phyloP scores from a whole-genome alignment of 2,113 vertebrate genomes.

The Chlorocebus sabaeus region DNA sequence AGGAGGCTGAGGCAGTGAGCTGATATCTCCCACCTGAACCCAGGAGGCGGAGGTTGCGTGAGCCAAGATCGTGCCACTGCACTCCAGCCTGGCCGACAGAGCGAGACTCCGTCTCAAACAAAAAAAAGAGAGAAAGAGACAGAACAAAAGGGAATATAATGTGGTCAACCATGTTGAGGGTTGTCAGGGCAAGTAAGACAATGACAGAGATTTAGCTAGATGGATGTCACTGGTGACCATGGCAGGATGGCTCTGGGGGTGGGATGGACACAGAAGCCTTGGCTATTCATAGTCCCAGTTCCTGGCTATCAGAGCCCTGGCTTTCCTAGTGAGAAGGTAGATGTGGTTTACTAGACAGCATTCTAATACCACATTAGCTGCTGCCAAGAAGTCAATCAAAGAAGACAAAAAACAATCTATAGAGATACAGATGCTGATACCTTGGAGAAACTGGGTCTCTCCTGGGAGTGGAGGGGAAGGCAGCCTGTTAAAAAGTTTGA shows the following conservation, averaged over 20 bases:
- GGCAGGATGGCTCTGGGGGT: not conserved
- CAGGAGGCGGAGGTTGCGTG: too few species aligned
- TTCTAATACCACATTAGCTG: not conserved
- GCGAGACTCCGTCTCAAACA: too few species aligned
- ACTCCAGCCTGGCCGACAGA: too few species aligned
- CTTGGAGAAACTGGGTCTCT: not conserved
- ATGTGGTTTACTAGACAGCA: not conserved
- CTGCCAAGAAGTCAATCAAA: not conserved
- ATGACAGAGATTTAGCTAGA: not conserved
- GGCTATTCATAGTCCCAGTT: not conserved
- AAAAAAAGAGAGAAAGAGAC: too few species aligned
- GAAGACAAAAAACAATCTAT: not conserved
- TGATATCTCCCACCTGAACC: too few species aligned
- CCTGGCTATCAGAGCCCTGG: not conserved
- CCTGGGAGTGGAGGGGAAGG: not conserved
- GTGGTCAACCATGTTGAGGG: not conserved
- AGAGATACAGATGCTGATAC: not conserved
- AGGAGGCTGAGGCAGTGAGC: too few species aligned
- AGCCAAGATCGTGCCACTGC: too few species aligned
- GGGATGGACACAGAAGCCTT: not conserved
- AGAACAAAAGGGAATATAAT: not conserved
- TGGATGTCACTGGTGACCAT: not conserved
- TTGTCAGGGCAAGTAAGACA: not conserved
- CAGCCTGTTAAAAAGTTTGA: not conserved
- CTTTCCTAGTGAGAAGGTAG: not conserved